Percentiles rank a stretch among this genome's conserved stretches.
These are phyloP conservation scores for Cyphomyrus discorhynchus DNA, from an alignment of 2,113 vertebrate species.

Conservation along the genomic window DNA sequence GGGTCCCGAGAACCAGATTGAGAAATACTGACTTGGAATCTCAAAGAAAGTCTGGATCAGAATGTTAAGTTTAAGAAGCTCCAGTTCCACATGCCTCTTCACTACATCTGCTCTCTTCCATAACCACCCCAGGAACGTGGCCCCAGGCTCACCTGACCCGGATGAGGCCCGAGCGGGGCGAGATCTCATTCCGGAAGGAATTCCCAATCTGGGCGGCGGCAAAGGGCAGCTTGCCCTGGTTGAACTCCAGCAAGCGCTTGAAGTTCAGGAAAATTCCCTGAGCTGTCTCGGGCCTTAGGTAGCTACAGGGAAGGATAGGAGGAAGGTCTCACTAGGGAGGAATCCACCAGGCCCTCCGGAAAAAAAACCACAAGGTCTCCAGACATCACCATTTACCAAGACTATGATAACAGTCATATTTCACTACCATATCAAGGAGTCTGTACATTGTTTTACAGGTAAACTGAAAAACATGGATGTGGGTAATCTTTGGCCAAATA, in stretches of 20 bases:
- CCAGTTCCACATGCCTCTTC: background rate
- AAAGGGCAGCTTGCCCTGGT: slow-evolving; percentile 95
- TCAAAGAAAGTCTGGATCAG: background rate
- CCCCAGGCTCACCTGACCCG: slow-evolving; percentile 77
- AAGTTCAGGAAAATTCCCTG: slow-evolving; percentile 99
- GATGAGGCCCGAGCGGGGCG: slow-evolving; percentile 93
- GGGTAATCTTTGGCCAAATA: background rate
- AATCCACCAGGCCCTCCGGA: background rate
- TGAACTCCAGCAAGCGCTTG: slow-evolving; percentile 94
- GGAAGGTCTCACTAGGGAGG: background rate
- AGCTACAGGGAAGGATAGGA: slow-evolving; percentile 55
- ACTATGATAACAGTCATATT: background rate
- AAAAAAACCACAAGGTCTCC: background rate
- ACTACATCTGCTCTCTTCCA: background rate
- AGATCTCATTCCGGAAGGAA: slow-evolving; percentile 97
- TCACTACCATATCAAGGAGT: background rate
- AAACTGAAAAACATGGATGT: background rate
- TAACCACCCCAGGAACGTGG: background rate
- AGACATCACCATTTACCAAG: background rate
- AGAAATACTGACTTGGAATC: background rate
- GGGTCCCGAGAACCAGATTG: background rate
- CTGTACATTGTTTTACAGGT: background rate
- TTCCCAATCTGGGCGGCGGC: slow-evolving; percentile 97
- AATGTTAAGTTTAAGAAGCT: too few relatives aligned
- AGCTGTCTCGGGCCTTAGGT: slow-evolving; percentile 94